Evolutionary conservation across 1,140 invertebrate species (phyloP).

Genomic region (Drosophila elegans): DNA sequence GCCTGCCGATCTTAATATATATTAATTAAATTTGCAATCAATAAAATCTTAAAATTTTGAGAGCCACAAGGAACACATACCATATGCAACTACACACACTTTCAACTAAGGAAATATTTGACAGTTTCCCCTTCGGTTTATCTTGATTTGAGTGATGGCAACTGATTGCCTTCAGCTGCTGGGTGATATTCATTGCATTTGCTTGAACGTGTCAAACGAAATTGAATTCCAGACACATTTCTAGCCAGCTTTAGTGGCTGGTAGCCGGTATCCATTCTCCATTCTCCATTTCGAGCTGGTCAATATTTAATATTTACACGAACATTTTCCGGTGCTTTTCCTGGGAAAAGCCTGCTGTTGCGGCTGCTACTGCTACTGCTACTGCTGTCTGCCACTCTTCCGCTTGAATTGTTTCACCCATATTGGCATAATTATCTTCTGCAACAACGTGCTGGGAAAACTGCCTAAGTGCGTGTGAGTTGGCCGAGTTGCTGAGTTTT

Average conservation of each 20-base stretch:
- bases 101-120: constrained; percentile 8
- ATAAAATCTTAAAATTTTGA: background rate
- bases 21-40: constrained; percentile 10
- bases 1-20: background rate
- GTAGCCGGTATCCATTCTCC: background rate
- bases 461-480: constrained; percentile 37
- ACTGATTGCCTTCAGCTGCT: constrained; percentile 32
- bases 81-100: constrained; percentile 16
- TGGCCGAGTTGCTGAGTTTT: background rate
- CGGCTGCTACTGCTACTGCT: no score
- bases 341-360: constrained; percentile 1
- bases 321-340: constrained; percentile 14
- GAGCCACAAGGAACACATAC: background rate
- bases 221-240: constrained; percentile 55
- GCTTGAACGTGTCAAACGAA: constrained; percentile 42
- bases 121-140: constrained; percentile 6
- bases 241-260: constrained; percentile 11
- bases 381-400: constrained; percentile 9
- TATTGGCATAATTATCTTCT: constrained; percentile 49
- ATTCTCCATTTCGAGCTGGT: constrained; percentile 10
- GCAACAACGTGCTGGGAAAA: constrained; percentile 27
- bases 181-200: constrained; percentile 36
- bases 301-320: constrained; percentile 54
- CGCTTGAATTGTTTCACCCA: constrained; percentile 22
- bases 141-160: constrained; percentile 34